Conservation (phyloP, 1,140 invertebrate genomes). For the Dufourea novaeangliae region DNA sequence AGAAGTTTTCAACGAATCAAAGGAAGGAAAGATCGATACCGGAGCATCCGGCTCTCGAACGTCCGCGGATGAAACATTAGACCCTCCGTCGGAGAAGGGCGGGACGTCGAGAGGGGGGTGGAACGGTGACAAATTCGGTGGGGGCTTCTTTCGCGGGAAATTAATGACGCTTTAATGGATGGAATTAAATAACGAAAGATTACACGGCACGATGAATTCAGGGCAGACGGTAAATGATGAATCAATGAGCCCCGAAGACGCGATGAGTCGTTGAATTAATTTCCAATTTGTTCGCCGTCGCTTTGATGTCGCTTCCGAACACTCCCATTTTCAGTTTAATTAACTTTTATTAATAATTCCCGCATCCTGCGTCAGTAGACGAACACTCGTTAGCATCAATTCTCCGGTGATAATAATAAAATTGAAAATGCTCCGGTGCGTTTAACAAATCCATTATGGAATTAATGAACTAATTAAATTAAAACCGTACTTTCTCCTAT, state of each 20-base stretch:
- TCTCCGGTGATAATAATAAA: no score
- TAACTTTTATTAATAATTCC: background rate
- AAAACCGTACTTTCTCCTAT: no score
- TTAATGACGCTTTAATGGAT: constrained; percentile 1
- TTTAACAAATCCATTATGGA: no score
- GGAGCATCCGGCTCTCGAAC: background rate
- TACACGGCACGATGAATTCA: background rate
- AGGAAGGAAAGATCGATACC: background rate
- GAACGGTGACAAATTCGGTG: constrained; percentile 8
- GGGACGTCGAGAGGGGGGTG: background rate
- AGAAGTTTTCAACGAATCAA: background rate
- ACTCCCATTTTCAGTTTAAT: background rate
- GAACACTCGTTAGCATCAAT: background rate
- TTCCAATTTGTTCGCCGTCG: background rate
- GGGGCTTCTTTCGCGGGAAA: constrained; percentile 1
- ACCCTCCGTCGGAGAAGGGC: background rate
- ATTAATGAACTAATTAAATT: no score
- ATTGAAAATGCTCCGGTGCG: no score
- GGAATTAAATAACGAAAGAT: constrained; percentile 23
- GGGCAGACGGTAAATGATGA: constrained; percentile 3
- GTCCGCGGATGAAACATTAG: background rate
- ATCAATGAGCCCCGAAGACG: constrained; percentile 1
- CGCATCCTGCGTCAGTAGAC: background rate
- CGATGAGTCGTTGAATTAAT: constrained; percentile 18
- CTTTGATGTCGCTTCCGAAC: background rate